Percentiles rank a stretch among this genome's conserved stretches.
Conservation (phyloP, 2,113 vertebrate species). For the Felis catus region DNA sequence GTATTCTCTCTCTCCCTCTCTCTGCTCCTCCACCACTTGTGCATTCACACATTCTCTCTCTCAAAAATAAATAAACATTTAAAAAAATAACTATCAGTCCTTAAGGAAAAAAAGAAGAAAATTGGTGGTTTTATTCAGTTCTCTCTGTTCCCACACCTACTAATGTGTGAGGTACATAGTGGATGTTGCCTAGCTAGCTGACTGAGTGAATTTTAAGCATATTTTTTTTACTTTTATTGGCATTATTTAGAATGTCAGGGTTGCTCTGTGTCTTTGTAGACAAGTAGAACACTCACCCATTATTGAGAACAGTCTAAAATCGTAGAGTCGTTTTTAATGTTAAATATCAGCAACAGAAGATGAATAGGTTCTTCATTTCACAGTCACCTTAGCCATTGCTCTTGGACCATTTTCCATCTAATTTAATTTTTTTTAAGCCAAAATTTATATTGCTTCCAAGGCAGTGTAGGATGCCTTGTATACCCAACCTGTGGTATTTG, state of each 20-base stretch:
- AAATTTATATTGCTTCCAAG: constrained; percentile 1
- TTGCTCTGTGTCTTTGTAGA: not conserved
- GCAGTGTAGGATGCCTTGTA: not conserved
- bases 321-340: not conserved
- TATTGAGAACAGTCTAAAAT: not conserved
- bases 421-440: constrained; percentile 12
- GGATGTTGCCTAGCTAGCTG: not conserved
- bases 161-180: not conserved
- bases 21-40: no score
- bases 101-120: not conserved
- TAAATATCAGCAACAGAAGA: not conserved
- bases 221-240: not conserved
- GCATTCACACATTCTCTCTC: no score
- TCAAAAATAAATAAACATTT: no score
- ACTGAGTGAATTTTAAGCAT: not conserved
- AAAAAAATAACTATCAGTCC: no score
- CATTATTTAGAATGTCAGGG: not conserved
- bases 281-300: not conserved
- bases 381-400: not conserved
- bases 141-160: not conserved
- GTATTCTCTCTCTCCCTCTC: no score
- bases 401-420: not conserved
- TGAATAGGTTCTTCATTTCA: constrained; percentile 35
- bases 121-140: not conserved
- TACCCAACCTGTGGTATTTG: constrained; percentile 26